Conservation (phyloP, 2,113 vertebrate species). For the Pelecanus crispus region DNA sequence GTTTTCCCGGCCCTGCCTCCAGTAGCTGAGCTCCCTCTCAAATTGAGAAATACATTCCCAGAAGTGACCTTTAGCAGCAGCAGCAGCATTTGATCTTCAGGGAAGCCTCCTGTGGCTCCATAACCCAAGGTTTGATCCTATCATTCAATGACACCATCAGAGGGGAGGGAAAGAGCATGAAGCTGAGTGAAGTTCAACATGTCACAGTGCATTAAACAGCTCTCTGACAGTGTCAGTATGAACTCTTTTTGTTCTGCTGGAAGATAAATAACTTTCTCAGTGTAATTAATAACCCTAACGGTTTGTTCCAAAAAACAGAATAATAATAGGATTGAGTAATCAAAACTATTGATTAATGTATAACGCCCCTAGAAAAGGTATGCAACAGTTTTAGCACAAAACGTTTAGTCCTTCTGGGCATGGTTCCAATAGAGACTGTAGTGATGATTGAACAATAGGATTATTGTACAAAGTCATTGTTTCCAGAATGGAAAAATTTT, state of each 20-base stretch:
- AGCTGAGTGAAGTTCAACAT: background rate
- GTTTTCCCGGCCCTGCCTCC: background rate
- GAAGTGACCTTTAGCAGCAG: slow-evolving; percentile 14
- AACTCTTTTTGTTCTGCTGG: slow-evolving; percentile 1
- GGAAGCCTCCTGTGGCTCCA: background rate
- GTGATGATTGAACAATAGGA: slow-evolving; percentile 4
- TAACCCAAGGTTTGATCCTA: background rate
- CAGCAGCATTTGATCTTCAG: background rate
- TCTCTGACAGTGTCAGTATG: background rate
- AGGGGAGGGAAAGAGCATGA: background rate
- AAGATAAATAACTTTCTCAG: slow-evolving; percentile 40
- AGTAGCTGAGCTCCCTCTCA: background rate
- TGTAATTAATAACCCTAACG: slow-evolving; percentile 46
- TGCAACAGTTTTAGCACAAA: background rate
- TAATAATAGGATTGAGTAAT: slow-evolving; percentile 51
- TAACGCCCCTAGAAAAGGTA: background rate
- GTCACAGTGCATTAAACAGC: background rate
- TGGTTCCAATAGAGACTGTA: background rate
- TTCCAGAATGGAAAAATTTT: background rate
- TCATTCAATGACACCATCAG: background rate
- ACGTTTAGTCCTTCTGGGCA: slow-evolving; percentile 23
- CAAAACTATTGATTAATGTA: slow-evolving; percentile 43
- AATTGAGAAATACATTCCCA: background rate
- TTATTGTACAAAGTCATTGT: slow-evolving; percentile 6
- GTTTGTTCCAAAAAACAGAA: slow-evolving; percentile 27